Percentiles rank a stretch among this genome's conserved stretches.
These are phyloP conservation scores for Pangasius krempfi DNA, from an alignment of 2,797 vertebrate species.

Conservation along the genomic window DNA sequence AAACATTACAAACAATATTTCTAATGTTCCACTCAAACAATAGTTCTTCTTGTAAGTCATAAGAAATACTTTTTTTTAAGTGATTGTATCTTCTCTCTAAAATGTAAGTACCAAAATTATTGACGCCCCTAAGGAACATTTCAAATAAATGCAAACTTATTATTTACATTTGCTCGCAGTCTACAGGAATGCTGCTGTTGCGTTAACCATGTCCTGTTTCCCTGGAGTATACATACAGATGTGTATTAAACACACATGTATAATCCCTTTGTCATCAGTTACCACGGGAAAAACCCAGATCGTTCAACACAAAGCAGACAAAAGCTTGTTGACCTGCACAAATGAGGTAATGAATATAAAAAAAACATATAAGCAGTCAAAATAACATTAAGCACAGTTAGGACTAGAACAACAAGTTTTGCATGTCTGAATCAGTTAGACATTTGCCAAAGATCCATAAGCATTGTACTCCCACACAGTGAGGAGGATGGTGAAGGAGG, in stretches of 20 bases:
- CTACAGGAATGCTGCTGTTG: background rate
- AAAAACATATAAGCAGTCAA: background rate
- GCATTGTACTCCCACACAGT: background rate
- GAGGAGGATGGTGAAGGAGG: background rate
- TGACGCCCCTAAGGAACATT: background rate
- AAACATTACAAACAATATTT: background rate
- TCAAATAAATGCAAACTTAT: too few species aligned
- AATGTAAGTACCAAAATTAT: background rate
- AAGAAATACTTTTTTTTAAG: background rate
- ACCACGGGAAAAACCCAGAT: background rate
- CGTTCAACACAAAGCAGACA: background rate
- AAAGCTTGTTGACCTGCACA: background rate
- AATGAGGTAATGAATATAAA: background rate
- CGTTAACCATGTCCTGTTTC: background rate
- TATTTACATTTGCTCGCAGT: background rate
- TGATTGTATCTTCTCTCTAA: background rate
- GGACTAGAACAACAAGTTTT: background rate
- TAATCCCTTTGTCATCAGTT: background rate
- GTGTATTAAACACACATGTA: background rate
- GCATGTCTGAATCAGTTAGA: background rate
- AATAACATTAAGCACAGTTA: background rate
- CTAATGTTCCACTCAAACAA: background rate
- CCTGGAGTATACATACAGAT: background rate
- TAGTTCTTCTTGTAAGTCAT: background rate
- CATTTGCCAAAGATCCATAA: background rate